These are phyloP conservation scores for Oreohelix idahoensis DNA, from an alignment of 1,140 invertebrate genomes.

Conservation along the genomic window DNA sequence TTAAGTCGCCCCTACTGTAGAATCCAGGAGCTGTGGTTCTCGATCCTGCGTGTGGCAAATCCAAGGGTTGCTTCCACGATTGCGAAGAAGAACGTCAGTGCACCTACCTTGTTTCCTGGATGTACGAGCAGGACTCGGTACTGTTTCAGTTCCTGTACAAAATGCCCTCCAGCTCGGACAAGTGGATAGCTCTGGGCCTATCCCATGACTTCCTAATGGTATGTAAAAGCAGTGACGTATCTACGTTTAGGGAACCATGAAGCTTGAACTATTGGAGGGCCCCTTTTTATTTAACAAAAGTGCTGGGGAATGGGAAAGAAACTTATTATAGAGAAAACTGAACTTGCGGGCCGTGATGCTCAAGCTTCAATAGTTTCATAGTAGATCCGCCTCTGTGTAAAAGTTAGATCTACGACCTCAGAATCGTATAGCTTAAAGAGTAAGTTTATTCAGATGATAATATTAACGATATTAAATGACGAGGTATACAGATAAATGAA, in stretches of 20 bases:
- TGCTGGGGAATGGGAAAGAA: too few relatives aligned
- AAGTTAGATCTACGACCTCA: neutral
- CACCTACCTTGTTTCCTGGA: constrained; percentile 17
- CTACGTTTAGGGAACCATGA: too few relatives aligned
- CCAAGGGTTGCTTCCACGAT: constrained; percentile 34
- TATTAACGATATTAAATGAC: too few relatives aligned
- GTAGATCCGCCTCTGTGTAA: too few relatives aligned
- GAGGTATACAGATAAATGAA: too few relatives aligned
- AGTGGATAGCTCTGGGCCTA: constrained; percentile 29
- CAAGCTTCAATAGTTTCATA: too few relatives aligned
- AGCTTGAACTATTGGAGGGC: too few relatives aligned
- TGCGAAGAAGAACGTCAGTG: neutral
- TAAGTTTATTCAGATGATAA: too few relatives aligned
- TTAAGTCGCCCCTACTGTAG: neutral
- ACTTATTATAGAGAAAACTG: too few relatives aligned
- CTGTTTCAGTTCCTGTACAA: constrained; percentile 20
- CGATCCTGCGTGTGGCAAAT: constrained; percentile 14
- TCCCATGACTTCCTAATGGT: constrained; percentile 19
- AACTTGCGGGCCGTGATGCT: too few relatives aligned
- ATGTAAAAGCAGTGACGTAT: neutral
- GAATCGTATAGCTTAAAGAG: neutral
- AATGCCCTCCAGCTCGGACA: constrained; percentile 5
- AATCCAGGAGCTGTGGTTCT: constrained; percentile 17
- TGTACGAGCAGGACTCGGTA: neutral
- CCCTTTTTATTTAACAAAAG: too few relatives aligned